A percentile compares a stretch with the other conserved stretches of the same genome.
Evolutionary conservation across 2,888 invertebrate genomes (phyloP).

Genomic region (Gryllus longicercus): DNA sequence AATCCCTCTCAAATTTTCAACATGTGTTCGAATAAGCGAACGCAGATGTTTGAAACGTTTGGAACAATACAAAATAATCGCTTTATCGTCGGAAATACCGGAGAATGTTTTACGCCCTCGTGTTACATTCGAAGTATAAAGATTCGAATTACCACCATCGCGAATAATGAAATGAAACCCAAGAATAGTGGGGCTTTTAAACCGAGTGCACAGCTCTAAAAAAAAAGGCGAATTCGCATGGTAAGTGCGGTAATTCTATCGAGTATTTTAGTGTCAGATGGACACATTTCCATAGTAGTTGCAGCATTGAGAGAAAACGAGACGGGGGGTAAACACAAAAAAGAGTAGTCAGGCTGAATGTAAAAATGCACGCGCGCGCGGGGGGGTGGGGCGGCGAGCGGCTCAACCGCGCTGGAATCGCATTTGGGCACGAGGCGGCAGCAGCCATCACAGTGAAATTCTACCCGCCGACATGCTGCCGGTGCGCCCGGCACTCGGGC

Average conservation of each 20-base stretch:
- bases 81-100: background rate
- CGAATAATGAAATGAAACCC: slow-evolving; percentile 17
- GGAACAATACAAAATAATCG: background rate
- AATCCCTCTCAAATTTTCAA: slow-evolving; percentile 5
- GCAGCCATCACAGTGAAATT: too few relatives aligned
- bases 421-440: too few relatives aligned
- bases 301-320: too few relatives aligned
- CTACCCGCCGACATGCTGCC: too few relatives aligned
- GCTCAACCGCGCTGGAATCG: too few relatives aligned
- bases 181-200: background rate
- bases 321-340: too few relatives aligned
- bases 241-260: background rate
- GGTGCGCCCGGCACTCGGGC: too few relatives aligned
- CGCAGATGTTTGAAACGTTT: background rate
- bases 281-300: background rate
- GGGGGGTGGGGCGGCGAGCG: too few relatives aligned
- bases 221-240: background rate
- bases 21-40: background rate
- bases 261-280: background rate
- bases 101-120: too few relatives aligned
- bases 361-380: too few relatives aligned
- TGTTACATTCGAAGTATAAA: background rate
- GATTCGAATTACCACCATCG: background rate
- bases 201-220: background rate
- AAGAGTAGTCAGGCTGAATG: too few relatives aligned